These are phyloP conservation scores for Zaprionus taronus DNA, from an alignment of 1,140 invertebrate genomes.

Conservation along the genomic window DNA sequence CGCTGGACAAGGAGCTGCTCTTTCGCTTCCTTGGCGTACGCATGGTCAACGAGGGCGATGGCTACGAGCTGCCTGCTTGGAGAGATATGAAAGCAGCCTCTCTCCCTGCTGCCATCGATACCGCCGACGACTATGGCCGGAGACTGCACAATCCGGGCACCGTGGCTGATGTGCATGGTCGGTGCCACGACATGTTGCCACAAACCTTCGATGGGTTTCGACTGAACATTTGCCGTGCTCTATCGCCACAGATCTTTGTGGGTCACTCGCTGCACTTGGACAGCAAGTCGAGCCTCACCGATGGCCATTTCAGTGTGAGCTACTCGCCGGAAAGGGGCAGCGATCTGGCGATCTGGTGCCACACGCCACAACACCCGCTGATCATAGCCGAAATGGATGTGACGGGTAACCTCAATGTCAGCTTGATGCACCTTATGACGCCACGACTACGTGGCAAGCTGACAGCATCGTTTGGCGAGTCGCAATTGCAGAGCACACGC, in stretches of 20 bases:
- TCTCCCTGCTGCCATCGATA: not conserved
- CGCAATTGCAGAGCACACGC: not conserved
- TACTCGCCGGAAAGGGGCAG: not conserved
- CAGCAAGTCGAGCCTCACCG: not conserved
- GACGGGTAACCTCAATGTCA: slow-evolving; percentile 25
- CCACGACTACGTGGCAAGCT: slow-evolving; percentile 17
- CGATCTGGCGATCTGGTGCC: slow-evolving; percentile 3
- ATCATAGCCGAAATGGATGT: slow-evolving; percentile 30
- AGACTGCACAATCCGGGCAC: slow-evolving; percentile 29
- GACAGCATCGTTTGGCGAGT: not conserved
- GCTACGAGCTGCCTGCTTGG: not conserved
- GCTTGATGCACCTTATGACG: slow-evolving; percentile 16
- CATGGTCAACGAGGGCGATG: slow-evolving; percentile 38
- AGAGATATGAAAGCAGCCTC: not conserved
- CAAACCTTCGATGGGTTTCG: slow-evolving; percentile 38
- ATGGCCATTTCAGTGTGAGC: slow-evolving; percentile 24
- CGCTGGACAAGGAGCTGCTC: slow-evolving; percentile 20
- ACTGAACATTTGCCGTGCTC: slow-evolving; percentile 9
- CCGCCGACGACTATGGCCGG: not conserved
- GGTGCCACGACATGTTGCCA: slow-evolving; percentile 29
- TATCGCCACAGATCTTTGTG: slow-evolving; percentile 15
- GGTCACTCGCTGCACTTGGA: slow-evolving; percentile 26
- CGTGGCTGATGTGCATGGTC: slow-evolving; percentile 28
- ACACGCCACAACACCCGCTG: slow-evolving; percentile 9
- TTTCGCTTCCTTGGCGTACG: slow-evolving; percentile 36